Evolutionary conservation across 2,797 vertebrate genomes (phyloP).

Genomic region (Orientallactaga sibirica): DNA sequence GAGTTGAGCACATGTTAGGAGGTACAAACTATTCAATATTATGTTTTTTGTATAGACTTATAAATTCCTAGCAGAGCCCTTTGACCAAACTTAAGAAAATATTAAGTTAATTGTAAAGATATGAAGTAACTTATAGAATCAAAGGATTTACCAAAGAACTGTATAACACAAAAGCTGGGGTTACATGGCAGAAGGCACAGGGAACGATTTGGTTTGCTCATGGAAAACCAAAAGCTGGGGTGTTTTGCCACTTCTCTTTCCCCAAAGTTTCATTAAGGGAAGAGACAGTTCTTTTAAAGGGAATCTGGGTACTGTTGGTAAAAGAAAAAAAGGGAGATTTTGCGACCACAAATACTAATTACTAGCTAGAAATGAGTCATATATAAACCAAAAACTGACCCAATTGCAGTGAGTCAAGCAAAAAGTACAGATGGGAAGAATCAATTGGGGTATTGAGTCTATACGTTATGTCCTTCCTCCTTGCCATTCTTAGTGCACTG

Average conservation of each 20-base stretch:
- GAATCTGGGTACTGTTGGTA: not conserved
- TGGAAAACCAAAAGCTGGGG: not conserved
- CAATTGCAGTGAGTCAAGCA: not conserved
- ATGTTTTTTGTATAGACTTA: not conserved
- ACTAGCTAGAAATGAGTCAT: not conserved
- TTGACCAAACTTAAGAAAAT: not conserved
- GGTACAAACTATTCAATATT: not conserved
- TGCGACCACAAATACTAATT: not conserved
- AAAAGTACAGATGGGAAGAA: not conserved
- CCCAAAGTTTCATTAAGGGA: not conserved
- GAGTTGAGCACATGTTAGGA: not conserved
- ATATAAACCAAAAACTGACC: not conserved
- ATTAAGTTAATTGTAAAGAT: not conserved
- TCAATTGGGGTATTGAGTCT: not conserved
- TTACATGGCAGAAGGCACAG: not conserved
- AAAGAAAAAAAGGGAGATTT: not conserved
- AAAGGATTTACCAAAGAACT: not conserved
- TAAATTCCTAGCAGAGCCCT: not conserved
- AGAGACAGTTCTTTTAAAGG: not conserved
- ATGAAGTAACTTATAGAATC: not conserved
- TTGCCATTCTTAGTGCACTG: not conserved
- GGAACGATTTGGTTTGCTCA: not conserved
- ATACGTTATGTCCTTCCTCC: not conserved
- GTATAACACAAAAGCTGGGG: not conserved
- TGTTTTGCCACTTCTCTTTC: not conserved